Evolutionary conservation across 2,888 invertebrate species (phyloP).

Genomic region (Mechanitis messenoides): DNA sequence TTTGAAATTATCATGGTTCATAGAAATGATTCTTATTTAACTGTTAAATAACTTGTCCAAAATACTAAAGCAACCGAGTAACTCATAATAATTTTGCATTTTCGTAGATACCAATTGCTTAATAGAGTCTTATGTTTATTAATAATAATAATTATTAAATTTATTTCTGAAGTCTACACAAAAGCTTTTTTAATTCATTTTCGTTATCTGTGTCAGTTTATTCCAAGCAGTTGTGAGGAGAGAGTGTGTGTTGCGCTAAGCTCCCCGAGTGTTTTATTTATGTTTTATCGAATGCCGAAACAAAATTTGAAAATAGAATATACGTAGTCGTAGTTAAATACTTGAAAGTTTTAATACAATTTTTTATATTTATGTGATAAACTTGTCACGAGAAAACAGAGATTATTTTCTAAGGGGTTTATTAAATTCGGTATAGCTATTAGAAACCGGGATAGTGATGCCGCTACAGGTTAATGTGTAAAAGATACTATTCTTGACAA

Average conservation of each 20-base stretch:
- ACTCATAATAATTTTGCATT: too few relatives aligned
- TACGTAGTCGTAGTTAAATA: background rate
- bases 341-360: background rate
- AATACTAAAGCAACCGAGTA: too few relatives aligned
- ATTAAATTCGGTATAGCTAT: constrained; percentile 1
- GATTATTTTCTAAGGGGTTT: background rate
- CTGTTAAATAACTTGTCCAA: too few relatives aligned
- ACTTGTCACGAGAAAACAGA: background rate
- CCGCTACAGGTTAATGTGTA: constrained; percentile 17
- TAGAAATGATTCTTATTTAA: too few relatives aligned
- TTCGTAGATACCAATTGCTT: too few relatives aligned
- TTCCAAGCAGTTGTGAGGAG: constrained; percentile 10
- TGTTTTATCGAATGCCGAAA: constrained; percentile 18
- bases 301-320: constrained; percentile 8
- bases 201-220: constrained; percentile 17
- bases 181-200: constrained; percentile 8
- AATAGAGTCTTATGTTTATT: too few relatives aligned
- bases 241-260: constrained; percentile 9
- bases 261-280: constrained; percentile 19
- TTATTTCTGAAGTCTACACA: background rate
- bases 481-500: constrained; percentile 1
- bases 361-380: background rate
- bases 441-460: constrained; percentile 18
- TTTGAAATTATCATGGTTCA: too few relatives aligned
- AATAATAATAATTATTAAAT: too few relatives aligned